These are phyloP conservation scores for Epiblema foenella DNA, from an alignment of 2,888 invertebrate genomes.

Conservation along the genomic window DNA sequence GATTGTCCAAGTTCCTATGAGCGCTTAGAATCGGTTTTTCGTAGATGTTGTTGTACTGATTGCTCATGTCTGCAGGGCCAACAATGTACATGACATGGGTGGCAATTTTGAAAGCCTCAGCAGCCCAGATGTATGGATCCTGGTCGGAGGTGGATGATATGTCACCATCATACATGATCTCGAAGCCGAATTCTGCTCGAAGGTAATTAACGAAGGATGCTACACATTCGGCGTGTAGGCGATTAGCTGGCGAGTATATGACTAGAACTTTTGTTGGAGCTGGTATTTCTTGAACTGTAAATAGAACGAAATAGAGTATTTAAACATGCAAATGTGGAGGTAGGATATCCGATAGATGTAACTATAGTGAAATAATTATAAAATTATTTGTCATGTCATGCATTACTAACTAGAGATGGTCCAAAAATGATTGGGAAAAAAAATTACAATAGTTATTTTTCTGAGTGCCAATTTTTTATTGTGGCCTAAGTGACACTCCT, in stretches of 20 bases:
- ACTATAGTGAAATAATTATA: too few relatives aligned
- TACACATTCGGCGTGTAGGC: slow-evolving; percentile 75
- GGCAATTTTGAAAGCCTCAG: slow-evolving; percentile 66
- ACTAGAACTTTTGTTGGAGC: slow-evolving; percentile 73
- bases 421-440: too few relatives aligned
- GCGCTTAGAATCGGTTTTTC: slow-evolving; percentile 73
- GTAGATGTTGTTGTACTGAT: slow-evolving; percentile 69
- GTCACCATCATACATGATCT: slow-evolving; percentile 73
- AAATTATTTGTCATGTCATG: too few relatives aligned
- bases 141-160: slow-evolving; percentile 66
- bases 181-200: slow-evolving; percentile 71
- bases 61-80: slow-evolving; percentile 68
- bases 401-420: too few relatives aligned
- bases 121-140: slow-evolving; percentile 75
- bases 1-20: slow-evolving; percentile 65
- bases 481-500: background rate
- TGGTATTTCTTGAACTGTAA: slow-evolving; percentile 66
- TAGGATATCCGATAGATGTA: too few relatives aligned
- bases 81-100: slow-evolving; percentile 73
- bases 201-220: slow-evolving; percentile 69
- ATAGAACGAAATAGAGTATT: slow-evolving; percentile 2
- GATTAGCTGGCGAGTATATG: slow-evolving; percentile 69
- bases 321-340: background rate
- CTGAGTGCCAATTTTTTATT: background rate
- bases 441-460: background rate